These are phyloP conservation scores for Pomacea maculata DNA, from an alignment of 1,140 invertebrate genomes.

Conservation along the genomic window DNA sequence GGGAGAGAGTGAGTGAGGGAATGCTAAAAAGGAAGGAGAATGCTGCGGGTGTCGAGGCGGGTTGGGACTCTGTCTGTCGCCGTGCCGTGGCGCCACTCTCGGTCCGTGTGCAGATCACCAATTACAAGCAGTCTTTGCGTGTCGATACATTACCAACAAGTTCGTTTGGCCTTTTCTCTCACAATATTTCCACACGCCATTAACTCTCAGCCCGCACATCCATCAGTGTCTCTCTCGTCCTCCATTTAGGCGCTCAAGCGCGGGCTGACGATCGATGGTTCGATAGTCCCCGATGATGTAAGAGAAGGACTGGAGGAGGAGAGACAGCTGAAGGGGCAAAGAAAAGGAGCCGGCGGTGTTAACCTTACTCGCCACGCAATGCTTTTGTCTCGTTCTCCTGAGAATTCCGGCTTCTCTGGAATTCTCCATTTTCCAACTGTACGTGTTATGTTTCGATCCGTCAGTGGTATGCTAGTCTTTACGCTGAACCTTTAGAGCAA, in stretches of 20 bases:
- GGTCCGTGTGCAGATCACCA: slow-evolving; percentile 18
- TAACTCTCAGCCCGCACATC: neutral
- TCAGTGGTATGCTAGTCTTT: no score
- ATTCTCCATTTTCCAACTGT: no score
- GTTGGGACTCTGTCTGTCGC: neutral
- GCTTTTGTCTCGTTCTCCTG: no score
- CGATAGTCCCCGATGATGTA: neutral
- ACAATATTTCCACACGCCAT: slow-evolving; percentile 18
- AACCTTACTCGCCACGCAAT: no score
- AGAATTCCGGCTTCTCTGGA: no score
- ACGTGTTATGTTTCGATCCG: no score
- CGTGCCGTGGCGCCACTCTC: neutral
- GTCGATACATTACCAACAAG: slow-evolving; percentile 11
- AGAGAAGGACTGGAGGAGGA: neutral
- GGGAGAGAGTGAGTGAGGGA: no score
- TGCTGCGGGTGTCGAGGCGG: no score
- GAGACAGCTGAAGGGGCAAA: neutral
- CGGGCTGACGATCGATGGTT: neutral
- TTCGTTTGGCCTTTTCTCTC: slow-evolving; percentile 4
- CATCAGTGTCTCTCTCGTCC: slow-evolving; percentile 14
- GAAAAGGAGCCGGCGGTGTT: neutral
- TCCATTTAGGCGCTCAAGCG: slow-evolving; percentile 12
- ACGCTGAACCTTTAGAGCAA: no score
- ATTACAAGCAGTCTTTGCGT: no score
- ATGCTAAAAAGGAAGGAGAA: no score